Percentiles rank a stretch among this genome's conserved stretches.
Conservation (phyloP, 2,888 invertebrate species). For the Pollenia amentaria region DNA sequence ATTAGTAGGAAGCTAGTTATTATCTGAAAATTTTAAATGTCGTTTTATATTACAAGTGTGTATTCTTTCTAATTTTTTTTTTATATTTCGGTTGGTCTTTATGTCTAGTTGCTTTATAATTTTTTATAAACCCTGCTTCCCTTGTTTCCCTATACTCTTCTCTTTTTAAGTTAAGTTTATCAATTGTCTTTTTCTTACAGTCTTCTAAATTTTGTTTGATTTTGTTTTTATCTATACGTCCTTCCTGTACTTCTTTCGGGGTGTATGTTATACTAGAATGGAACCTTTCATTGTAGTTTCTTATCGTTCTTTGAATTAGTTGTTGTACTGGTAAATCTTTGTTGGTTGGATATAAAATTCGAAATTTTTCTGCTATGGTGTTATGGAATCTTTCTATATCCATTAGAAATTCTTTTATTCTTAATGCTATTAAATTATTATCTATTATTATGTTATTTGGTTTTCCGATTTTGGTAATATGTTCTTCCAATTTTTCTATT, state of each 20-base stretch:
- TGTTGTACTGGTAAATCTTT: too few relatives aligned
- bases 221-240: not conserved
- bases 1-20: slow-evolving; percentile 25
- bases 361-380: slow-evolving; percentile 55
- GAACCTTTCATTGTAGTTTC: slow-evolving; percentile 41
- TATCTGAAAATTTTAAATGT: slow-evolving; percentile 64
- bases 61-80: slow-evolving; percentile 57
- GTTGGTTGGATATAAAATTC: too few relatives aligned
- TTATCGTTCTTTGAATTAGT: too few relatives aligned
- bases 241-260: slow-evolving; percentile 20
- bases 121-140: slow-evolving; percentile 52
- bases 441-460: slow-evolving; percentile 14
- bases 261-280: slow-evolving; percentile 28
- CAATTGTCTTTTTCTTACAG: slow-evolving; percentile 55
- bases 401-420: slow-evolving; percentile 71
- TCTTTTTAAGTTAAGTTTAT: slow-evolving; percentile 54
- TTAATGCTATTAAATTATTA: too few relatives aligned
- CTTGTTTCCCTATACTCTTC: slow-evolving; percentile 31
- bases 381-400: slow-evolving; percentile 71
- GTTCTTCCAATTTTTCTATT: slow-evolving; percentile 30
- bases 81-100: slow-evolving; percentile 19
- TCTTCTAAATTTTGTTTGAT: slow-evolving; percentile 54
- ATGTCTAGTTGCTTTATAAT: slow-evolving; percentile 16
- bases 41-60: slow-evolving; percentile 69
- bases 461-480: not conserved